phyloP scores from a whole-genome alignment of 2,888 invertebrate genomes.

The Drosophila borealis region DNA sequence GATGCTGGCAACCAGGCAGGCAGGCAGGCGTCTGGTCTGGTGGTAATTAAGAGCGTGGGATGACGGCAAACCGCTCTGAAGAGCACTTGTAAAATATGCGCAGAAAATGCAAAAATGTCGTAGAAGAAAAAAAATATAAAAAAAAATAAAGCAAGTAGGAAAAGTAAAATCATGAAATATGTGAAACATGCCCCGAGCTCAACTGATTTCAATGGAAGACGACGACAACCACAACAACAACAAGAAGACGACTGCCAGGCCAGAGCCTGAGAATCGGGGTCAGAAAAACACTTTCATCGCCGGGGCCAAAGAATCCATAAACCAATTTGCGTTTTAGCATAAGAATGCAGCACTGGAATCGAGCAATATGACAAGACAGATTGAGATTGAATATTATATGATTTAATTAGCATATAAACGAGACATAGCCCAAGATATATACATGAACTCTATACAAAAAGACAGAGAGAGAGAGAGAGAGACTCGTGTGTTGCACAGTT shows the following conservation, averaged over 20 bases:
- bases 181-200: slow-evolving; percentile 70
- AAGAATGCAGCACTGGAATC: slow-evolving; percentile 61
- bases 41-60: slow-evolving; percentile 81
- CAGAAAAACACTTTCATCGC: slow-evolving; percentile 80
- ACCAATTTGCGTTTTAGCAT: slow-evolving; percentile 57
- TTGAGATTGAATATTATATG: slow-evolving; percentile 64
- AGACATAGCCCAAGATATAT: slow-evolving; percentile 19
- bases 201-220: slow-evolving; percentile 47
- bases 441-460: too few species aligned
- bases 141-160: slow-evolving; percentile 28
- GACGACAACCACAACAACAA: neutral
- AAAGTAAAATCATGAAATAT: slow-evolving; percentile 80
- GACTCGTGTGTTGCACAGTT: slow-evolving; percentile 39
- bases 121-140: slow-evolving; percentile 27
- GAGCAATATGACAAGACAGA: slow-evolving; percentile 67
- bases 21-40: slow-evolving; percentile 23
- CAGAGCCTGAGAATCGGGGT: slow-evolving; percentile 61
- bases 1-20: slow-evolving; percentile 21
- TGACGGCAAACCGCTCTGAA: slow-evolving; percentile 56
- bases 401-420: slow-evolving; percentile 74
- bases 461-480: neutral
- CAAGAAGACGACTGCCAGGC: neutral
- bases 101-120: slow-evolving; percentile 56
- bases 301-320: slow-evolving; percentile 47
- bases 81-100: slow-evolving; percentile 60